Evolutionary conservation across 2,888 invertebrate genomes (phyloP), one percentile per base, ranked within the genome.

Genomic region (Tryphoninae sp.): DNA sequence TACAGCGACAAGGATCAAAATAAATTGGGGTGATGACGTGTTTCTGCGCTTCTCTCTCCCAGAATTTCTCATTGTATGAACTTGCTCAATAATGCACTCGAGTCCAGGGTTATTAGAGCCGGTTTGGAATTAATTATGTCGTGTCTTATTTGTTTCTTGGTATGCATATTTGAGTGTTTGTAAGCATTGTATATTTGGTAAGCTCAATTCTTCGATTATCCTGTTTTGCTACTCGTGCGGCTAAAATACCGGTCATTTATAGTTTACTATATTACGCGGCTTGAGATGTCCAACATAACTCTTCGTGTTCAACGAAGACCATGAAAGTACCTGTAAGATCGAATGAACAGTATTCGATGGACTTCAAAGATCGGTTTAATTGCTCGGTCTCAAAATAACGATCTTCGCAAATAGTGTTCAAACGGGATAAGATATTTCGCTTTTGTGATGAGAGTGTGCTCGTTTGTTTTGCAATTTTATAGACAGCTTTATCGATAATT

Each of bases 31-130:
- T 42, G 26, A 67, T 58, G 58, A 71, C 59, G 23, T 23, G 49
- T 59, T 68, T 53, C 68, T 16, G 53, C 49, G 59, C 23, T 62
- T 53, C 69, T 26, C 26, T 26, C 26, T 26, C n/a, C 23, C 13
- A 49, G 13, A 49, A 61, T 59, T 76, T 67, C 75, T 9, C 58
- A 8, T n/a, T 67, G 67, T 58, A 76, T 59, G 33, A 76, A 67
- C 49, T 76, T 75, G 58, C 26, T 3, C 3, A 13, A 2, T 9
- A 53, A 53, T 53, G 8, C 8, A 59, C 42, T 16, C 9, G 61
- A n/a, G 61, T 45, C 11, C 68, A 77, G 51, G 61, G 59, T 76
- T 59, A 76, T 76, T 40, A 49, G 58, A 76, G 19, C 58, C 65
- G 26, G 42, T n/a, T 49, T 49, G 26, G 59, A 59, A 59, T 68